phyloP scores from a whole-genome alignment of 2,888 invertebrate species.

The Parascotia fuliginaria region DNA sequence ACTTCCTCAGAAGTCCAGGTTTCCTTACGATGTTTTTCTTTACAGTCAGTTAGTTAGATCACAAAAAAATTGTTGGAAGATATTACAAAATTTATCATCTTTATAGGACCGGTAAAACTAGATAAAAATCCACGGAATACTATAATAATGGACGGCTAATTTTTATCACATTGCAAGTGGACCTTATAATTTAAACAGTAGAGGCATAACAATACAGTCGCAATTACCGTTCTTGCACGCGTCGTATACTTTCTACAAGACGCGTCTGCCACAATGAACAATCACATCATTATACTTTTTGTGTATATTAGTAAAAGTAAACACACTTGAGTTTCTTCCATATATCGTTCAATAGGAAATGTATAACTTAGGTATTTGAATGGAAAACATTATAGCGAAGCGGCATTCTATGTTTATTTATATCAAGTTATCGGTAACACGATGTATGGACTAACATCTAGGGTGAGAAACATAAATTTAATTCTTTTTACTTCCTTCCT shows the following conservation, averaged over 20 bases:
- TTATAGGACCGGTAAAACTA: conserved; percentile 19
- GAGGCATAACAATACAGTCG: conserved; percentile 61
- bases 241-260: conserved; percentile 73
- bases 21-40: no score
- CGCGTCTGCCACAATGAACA: conserved; percentile 68
- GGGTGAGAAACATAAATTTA: no score
- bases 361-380: background rate
- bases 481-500: no score
- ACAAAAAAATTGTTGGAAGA: conserved; percentile 12
- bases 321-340: conserved; percentile 43
- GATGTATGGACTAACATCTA: no score
- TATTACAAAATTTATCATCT: conserved; percentile 15
- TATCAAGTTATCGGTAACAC: no score
- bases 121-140: conserved; percentile 28
- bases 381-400: background rate
- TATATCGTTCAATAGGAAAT: conserved; percentile 15
- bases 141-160: conserved; percentile 37
- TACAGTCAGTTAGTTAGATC: no score
- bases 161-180: conserved; percentile 26
- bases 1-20: no score
- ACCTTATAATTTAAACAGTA: conserved; percentile 38
- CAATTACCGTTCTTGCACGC: conserved; percentile 74
- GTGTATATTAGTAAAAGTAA: conserved; percentile 70
- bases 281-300: conserved; percentile 72
- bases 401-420: background rate